Evolutionary conservation across 64 coral and sea anemone genomes (phyloP).

Genomic region (Stichodactyla mertensii): DNA sequence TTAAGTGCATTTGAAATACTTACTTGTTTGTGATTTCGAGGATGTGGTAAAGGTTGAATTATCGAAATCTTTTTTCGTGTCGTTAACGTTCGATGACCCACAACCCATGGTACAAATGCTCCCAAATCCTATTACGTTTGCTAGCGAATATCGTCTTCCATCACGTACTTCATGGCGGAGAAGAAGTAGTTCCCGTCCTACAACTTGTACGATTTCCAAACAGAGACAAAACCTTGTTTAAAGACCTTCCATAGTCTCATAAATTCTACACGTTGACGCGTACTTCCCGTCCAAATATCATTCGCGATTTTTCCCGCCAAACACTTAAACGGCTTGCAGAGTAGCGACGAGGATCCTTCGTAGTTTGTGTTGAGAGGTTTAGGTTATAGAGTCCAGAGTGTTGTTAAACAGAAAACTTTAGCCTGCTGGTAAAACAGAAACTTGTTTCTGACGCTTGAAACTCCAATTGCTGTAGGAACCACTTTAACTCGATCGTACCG

Average conservation of each 20-base stretch:
- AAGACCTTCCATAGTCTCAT: background rate
- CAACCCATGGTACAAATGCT: background rate
- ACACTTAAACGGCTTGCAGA: conserved; percentile 1
- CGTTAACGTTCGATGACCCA: background rate
- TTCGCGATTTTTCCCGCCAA: background rate
- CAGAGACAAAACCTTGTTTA: background rate
- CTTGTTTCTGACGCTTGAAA: background rate
- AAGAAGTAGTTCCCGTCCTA: background rate
- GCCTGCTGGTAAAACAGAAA: background rate
- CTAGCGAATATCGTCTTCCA: conserved; percentile 10
- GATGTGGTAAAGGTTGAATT: background rate
- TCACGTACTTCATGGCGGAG: background rate
- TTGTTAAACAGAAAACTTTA: background rate
- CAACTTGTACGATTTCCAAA: background rate
- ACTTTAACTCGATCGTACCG: background rate
- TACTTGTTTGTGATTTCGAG: background rate
- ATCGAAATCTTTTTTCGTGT: background rate
- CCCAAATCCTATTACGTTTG: conserved; percentile 1
- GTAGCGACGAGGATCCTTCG: background rate
- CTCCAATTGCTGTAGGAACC: background rate
- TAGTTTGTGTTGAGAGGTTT: background rate
- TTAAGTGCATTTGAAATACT: background rate
- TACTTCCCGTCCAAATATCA: background rate
- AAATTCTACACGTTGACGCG: background rate
- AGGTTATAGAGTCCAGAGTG: background rate